Conservation (phyloP, 2,888 invertebrate genomes). For the Ectemnius lituratus region DNA sequence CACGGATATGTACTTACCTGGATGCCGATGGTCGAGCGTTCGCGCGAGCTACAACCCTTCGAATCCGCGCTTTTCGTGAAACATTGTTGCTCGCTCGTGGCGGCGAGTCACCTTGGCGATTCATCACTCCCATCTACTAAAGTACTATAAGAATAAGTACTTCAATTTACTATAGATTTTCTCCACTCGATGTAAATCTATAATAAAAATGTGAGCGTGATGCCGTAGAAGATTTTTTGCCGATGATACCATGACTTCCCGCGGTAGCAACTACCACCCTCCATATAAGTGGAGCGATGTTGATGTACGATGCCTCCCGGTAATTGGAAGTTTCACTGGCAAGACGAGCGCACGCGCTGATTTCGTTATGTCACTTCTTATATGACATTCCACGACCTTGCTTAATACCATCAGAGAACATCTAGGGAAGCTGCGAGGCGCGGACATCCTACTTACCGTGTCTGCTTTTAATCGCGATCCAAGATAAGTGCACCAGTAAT, state of each 20-base stretch:
- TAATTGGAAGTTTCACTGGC: too few relatives aligned
- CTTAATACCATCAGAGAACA: not conserved
- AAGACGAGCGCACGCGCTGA: too few relatives aligned
- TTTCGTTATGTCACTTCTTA: not conserved
- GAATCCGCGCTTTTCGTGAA: not conserved
- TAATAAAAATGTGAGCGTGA: too few relatives aligned
- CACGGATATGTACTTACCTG: constrained; percentile 56
- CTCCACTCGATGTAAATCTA: too few relatives aligned
- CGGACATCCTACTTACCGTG: constrained; percentile 1
- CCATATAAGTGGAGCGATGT: too few relatives aligned
- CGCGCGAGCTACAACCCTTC: constrained; percentile 10
- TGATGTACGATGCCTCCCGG: too few relatives aligned
- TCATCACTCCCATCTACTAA: not conserved
- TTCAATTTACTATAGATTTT: too few relatives aligned
- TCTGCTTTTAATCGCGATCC: not conserved
- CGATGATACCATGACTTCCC: too few relatives aligned
- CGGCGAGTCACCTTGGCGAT: constrained; percentile 2
- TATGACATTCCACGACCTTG: not conserved
- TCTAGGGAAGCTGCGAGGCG: not conserved
- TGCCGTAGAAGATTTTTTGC: too few relatives aligned
- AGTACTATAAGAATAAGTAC: too few relatives aligned
- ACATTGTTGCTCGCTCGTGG: not conserved
- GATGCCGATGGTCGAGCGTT: constrained; percentile 38
- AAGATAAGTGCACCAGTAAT: not conserved
- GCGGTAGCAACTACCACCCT: too few relatives aligned